Percentiles rank a stretch among this genome's conserved stretches.
These are phyloP conservation scores for Yponomeuta cagnagella DNA, from an alignment of 2,888 invertebrate genomes.

Conservation along the genomic window DNA sequence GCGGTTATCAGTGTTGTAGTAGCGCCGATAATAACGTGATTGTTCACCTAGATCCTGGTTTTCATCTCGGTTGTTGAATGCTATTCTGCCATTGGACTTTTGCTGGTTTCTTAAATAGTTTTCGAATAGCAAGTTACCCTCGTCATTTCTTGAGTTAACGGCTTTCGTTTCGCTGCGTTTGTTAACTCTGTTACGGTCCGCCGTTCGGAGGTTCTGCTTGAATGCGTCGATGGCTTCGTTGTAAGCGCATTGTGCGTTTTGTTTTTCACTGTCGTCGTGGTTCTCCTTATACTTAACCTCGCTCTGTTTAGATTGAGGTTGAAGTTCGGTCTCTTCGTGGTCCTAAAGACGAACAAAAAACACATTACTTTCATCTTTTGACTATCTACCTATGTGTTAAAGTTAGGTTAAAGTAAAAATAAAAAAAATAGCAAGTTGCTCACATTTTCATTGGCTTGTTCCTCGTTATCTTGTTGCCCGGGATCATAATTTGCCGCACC, in stretches of 20 bases:
- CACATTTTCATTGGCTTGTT: constrained; percentile 10
- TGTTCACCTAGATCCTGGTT: background rate
- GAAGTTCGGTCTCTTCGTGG: background rate
- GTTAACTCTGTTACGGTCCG: background rate
- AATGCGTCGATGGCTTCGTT: background rate
- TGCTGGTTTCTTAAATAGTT: background rate
- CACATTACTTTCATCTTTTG: background rate
- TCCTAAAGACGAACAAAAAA: background rate
- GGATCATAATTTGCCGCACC: constrained; percentile 31
- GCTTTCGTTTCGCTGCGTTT: background rate
- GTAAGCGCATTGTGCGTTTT: background rate
- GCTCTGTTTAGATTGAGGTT: background rate
- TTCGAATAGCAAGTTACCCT: background rate
- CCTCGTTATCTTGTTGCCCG: constrained; percentile 29
- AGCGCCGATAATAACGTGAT: background rate
- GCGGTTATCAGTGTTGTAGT: constrained; percentile 22
- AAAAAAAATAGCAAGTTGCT: background rate
- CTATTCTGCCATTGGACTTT: background rate
- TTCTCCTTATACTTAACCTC: background rate
- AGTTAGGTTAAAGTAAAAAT: no score
- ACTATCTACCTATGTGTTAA: background rate
- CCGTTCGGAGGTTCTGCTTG: background rate
- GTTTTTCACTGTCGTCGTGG: background rate
- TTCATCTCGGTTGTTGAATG: background rate
- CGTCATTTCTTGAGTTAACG: background rate